These are phyloP conservation scores for Chalcis sispes DNA, from an alignment of 2,888 invertebrate species.

Conservation along the genomic window DNA sequence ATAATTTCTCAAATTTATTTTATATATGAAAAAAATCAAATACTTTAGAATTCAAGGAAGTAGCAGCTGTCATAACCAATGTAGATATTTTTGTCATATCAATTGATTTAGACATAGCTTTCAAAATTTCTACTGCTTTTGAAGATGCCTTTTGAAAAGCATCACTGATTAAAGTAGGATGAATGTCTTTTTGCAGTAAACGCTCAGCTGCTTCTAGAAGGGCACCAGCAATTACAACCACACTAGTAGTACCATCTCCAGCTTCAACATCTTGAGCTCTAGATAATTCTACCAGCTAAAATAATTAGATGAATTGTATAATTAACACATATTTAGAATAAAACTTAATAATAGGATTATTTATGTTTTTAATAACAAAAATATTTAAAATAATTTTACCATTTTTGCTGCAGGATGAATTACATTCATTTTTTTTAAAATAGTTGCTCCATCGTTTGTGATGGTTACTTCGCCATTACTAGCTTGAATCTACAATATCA, in stretches of 20 bases:
- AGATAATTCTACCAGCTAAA: conserved; percentile 96
- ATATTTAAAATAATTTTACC: conserved; percentile 78
- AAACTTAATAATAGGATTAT: neutral
- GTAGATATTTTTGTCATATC: conserved; percentile 91
- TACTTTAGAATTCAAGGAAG: conserved; percentile 96
- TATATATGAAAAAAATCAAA: neutral
- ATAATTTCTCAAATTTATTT: conserved; percentile 8
- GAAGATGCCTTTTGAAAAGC: conserved; percentile 93
- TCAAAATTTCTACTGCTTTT: conserved; percentile 87
- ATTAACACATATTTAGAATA: neutral
- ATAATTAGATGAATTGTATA: conserved; percentile 57
- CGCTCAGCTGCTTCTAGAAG: conserved; percentile 96
- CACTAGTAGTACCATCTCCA: conserved; percentile 99
- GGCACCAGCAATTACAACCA: conserved; percentile 98
- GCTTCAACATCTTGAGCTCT: conserved; percentile 99
- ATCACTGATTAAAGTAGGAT: conserved; percentile 98
- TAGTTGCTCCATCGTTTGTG: conserved; percentile 99
- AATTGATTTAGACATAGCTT: conserved; percentile 89
- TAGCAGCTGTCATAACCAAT: conserved; percentile 95
- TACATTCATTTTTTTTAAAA: conserved; percentile 99
- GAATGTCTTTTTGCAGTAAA: conserved; percentile 94
- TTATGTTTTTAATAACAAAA: conserved; percentile 2
- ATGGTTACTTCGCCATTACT: conserved; percentile 99
- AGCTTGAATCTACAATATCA: conserved; percentile 88
- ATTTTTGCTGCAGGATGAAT: conserved; percentile 99